These are phyloP conservation scores for Corapipo altera DNA, from an alignment of 2,113 vertebrate genomes.

Conservation along the genomic window DNA sequence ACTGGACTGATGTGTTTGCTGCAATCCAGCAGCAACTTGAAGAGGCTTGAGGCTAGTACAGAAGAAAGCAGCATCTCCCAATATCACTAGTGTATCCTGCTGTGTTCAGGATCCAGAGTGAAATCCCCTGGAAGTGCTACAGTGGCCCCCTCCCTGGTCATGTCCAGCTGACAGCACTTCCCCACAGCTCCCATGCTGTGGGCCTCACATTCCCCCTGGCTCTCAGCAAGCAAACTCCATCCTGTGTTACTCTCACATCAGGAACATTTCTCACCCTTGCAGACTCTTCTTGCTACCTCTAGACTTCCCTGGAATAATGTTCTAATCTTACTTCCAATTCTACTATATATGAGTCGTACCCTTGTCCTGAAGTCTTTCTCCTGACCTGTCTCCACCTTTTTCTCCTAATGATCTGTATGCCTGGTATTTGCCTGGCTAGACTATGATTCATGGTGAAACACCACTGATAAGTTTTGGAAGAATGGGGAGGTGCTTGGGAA, in stretches of 20 bases:
- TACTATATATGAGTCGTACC: neutral
- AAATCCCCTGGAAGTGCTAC: neutral
- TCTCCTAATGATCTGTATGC: neutral
- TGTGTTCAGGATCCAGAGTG: neutral
- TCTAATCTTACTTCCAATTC: neutral
- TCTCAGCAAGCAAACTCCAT: neutral
- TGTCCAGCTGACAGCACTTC: neutral
- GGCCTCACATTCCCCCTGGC: neutral
- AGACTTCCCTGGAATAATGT: neutral
- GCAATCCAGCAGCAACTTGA: neutral
- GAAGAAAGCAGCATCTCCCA: neutral
- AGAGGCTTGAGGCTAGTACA: neutral
- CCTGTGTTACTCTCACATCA: neutral
- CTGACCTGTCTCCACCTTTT: neutral
- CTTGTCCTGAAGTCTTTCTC: neutral
- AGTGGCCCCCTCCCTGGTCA: neutral
- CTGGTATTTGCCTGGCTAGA: neutral
- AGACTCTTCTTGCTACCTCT: neutral
- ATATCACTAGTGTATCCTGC: fast-evolving
- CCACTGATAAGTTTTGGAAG: neutral
- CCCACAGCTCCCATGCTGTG: neutral
- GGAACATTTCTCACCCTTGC: neutral
- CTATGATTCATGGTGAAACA: neutral
- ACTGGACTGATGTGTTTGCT: neutral
- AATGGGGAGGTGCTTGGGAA: neutral